A percentile compares a stretch with the other conserved stretches of the same genome.
Conservation (phyloP, 2,113 vertebrate species). For the Morone chrysops region DNA sequence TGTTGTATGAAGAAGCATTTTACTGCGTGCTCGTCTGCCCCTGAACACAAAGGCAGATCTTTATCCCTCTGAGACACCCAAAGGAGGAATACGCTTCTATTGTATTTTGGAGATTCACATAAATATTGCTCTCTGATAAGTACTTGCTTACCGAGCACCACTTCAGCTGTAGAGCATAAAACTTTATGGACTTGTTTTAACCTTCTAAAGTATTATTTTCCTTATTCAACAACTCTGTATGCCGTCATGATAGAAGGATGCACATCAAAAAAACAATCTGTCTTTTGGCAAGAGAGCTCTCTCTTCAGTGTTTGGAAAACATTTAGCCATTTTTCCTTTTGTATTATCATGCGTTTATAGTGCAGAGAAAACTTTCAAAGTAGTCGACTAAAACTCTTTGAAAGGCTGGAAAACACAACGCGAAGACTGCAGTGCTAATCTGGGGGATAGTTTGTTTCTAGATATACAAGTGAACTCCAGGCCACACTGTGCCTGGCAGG, state of each 20-base stretch:
- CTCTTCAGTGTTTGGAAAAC: neutral
- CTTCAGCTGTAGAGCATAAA: constrained; percentile 11
- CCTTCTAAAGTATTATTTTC: constrained; percentile 12
- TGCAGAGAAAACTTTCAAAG: constrained; percentile 17
- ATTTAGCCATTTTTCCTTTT: neutral
- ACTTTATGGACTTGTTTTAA: constrained; percentile 35
- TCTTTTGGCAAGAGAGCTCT: neutral
- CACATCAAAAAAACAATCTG: neutral
- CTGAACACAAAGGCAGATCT: constrained; percentile 58
- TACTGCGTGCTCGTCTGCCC: constrained; percentile 45
- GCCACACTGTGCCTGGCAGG: neutral
- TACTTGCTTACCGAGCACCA: constrained; percentile 22
- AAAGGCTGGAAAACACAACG: constrained; percentile 41
- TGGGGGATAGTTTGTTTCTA: constrained; percentile 13
- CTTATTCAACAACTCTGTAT: constrained; percentile 6
- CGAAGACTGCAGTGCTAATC: constrained; percentile 3
- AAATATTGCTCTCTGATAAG: constrained; percentile 57
- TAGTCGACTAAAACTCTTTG: constrained; percentile 11
- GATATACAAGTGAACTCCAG: constrained; percentile 28
- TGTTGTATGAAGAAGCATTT: constrained; percentile 14
- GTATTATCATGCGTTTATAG: constrained; percentile 16
- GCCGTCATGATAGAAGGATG: neutral
- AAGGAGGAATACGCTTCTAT: constrained; percentile 29
- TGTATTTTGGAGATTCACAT: constrained; percentile 39
- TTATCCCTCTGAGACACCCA: constrained; percentile 47